Evolutionary conservation across 2,113 vertebrate species (phyloP), one percentile per base, ranked within the genome.

Genomic region (Alectura lathami): DNA sequence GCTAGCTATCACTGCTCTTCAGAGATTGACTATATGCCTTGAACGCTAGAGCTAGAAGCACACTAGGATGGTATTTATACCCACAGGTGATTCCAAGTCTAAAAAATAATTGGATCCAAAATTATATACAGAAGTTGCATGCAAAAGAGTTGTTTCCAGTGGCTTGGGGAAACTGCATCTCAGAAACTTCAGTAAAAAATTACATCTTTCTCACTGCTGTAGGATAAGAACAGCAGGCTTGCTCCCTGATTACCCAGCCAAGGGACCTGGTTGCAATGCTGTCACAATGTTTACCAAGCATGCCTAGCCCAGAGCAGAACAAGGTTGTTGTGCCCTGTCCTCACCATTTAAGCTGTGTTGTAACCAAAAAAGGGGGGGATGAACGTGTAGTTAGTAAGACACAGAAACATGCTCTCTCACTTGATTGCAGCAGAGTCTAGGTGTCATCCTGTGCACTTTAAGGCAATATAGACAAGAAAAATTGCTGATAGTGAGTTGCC

Each of bases 381-480:
- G 53, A 51, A 68, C 29, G 29, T 69, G 75, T 86, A 77, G 77
- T 73, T 54, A 11, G 6, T 8, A 6, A 59, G 54, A 11, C 73
- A 36, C 0, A 0, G 56, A 63, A 76, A 92, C 1, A 2, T 1
- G 17, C 11, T 1, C 24, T 22, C 4, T 32, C 5, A 16, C 54
- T 32, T 3, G 17, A 23, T 45, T 24, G 6, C 56, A n/a, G 23
- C 26, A 1, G 6, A 1, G 42, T 7, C 26, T 53, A 6, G 48
- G 32, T 29, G 27, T 15, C 11, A 0, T 6, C 4, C 13, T 0
- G 3, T 29, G 26, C 17, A 45, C 67, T 1, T 1, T 7, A 68
- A 34, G 50, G 18, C 60, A 56, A 9, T 14, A 11, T 17, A 4
- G 6, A 53, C 26, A 53, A 48, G 69, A n/a, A 24, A 24, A 4